These are phyloP conservation scores for Pocillopora grandis DNA, from an alignment of 92 coral and sea anemone species.

Conservation along the genomic window DNA sequence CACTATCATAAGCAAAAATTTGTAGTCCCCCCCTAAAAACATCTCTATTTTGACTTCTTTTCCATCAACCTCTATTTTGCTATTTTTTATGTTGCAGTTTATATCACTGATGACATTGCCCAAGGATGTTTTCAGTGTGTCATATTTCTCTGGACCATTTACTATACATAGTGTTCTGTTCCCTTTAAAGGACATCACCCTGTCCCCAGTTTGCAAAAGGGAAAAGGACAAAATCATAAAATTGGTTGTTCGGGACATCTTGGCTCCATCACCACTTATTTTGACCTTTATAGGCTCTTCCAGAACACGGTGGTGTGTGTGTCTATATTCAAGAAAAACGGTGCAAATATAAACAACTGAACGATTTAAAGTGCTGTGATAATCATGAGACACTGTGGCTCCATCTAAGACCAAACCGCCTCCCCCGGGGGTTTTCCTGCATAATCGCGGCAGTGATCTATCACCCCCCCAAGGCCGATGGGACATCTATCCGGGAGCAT, in stretches of 20 bases:
- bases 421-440: too few species aligned
- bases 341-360: too few species aligned
- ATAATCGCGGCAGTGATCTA: too few species aligned
- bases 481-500: too few species aligned
- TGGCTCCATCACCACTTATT: slow-evolving; percentile 66
- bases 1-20: slow-evolving; percentile 54
- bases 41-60: slow-evolving; percentile 16
- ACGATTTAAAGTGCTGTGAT: too few species aligned
- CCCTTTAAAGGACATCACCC: slow-evolving; percentile 53
- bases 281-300: slow-evolving; percentile 44
- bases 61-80: not conserved
- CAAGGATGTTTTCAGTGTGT: slow-evolving; percentile 37
- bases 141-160: slow-evolving; percentile 60
- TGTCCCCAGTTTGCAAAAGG: slow-evolving; percentile 46
- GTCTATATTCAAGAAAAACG: too few species aligned
- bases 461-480: too few species aligned
- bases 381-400: too few species aligned
- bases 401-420: too few species aligned
- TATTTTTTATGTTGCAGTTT: slow-evolving; percentile 29
- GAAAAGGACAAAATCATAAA: slow-evolving; percentile 61
- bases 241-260: slow-evolving; percentile 51
- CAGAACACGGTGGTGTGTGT: too few species aligned
- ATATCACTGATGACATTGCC: slow-evolving; percentile 23
- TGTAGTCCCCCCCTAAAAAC: slow-evolving; percentile 47
- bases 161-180: slow-evolving; percentile 55